phyloP scores from a whole-genome alignment of 2,797 vertebrate genomes.

The Macropodus opercularis region DNA sequence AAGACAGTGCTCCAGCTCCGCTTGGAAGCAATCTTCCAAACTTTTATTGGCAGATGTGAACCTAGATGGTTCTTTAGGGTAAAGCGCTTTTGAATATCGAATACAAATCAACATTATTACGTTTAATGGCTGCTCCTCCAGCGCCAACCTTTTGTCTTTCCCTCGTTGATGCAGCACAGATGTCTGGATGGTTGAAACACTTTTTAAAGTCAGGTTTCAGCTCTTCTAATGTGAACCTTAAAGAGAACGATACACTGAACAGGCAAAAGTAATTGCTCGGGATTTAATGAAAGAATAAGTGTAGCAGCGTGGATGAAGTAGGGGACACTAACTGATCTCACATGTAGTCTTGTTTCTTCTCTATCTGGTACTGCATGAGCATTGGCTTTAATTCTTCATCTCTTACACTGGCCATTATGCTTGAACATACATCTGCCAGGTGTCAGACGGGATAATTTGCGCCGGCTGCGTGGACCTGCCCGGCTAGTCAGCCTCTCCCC shows the following conservation, averaged over 20 bases:
- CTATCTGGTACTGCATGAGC: background rate
- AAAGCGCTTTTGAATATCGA: slow-evolving; percentile 29
- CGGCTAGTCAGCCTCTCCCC: slow-evolving; percentile 3
- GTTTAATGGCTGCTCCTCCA: slow-evolving; percentile 53
- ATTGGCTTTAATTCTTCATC: slow-evolving; percentile 21
- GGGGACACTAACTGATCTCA: background rate
- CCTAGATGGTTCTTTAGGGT: slow-evolving; percentile 14
- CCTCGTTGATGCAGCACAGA: slow-evolving; percentile 59
- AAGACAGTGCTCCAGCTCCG: slow-evolving; percentile 4
- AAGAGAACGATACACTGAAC: background rate
- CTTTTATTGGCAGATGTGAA: slow-evolving; percentile 24
- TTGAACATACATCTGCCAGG: slow-evolving; percentile 60
- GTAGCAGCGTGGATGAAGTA: background rate
- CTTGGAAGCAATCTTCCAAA: slow-evolving; percentile 11
- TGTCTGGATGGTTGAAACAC: slow-evolving; percentile 46
- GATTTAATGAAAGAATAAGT: background rate
- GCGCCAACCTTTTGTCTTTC: slow-evolving; percentile 41
- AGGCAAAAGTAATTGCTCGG: background rate
- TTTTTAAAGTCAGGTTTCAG: slow-evolving; percentile 22
- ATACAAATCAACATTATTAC: slow-evolving; percentile 51
- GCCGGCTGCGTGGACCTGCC: slow-evolving; percentile 58
- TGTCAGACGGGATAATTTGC: slow-evolving; percentile 59
- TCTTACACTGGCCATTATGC: slow-evolving; percentile 14
- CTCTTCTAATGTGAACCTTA: slow-evolving; percentile 1
- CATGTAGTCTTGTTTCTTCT: background rate